Base-by-base conservation (phyloP, 53 echinoderm and acorn worm genomes). In the Pentamera pediparva region DNA sequence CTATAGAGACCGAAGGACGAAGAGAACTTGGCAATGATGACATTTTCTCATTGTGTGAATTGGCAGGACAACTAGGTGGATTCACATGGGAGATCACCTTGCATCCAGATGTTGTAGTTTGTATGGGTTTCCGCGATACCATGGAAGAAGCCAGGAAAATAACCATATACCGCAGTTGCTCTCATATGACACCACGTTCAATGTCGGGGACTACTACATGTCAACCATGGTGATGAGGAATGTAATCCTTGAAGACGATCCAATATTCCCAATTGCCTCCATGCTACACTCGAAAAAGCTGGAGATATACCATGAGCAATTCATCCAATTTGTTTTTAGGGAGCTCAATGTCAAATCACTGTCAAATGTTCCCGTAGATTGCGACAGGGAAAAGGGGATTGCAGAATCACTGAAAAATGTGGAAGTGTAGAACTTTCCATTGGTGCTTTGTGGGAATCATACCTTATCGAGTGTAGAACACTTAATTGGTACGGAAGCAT, bases 181-280 rank as follows among this genome's bases (percentile, higher is more conserved):
- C 3, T 61, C 61, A 4, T 61, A 61, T 19, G 61, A 61, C 61
- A 61, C 61, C 1, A 61, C 61, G 13, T 61, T 61, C n/a, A 61
- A 61, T 32, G 1, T 61, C 11, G 61, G 61, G 11, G 61, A 61
- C 19, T 61, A 15, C 19, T 61, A 61, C 19, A 2, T 61, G 11
- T 61, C 61, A 3, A 10, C 32, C 6, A 19, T 61, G 3, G 61
- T 61, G 3, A 32, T 61, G 5, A 30, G 61, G 35, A 61, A 61
- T 11, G 35, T 61, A 0, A 4, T 4, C 2, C 11, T 31, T 13
- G 29, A 21, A 30, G 33, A 3, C 3, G 61, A 61, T 12, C 61
- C 61, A 3, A 32, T 61, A 5, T 61, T 31, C 12, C 61, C 61
- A 3, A 11, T 61, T 2, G 61, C 61, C 5, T 32, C 35, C 12